Evolutionary conservation across 2,797 vertebrate genomes (phyloP), one percentile per base, ranked within the genome.

Genomic region (Serranus cabrilla): DNA sequence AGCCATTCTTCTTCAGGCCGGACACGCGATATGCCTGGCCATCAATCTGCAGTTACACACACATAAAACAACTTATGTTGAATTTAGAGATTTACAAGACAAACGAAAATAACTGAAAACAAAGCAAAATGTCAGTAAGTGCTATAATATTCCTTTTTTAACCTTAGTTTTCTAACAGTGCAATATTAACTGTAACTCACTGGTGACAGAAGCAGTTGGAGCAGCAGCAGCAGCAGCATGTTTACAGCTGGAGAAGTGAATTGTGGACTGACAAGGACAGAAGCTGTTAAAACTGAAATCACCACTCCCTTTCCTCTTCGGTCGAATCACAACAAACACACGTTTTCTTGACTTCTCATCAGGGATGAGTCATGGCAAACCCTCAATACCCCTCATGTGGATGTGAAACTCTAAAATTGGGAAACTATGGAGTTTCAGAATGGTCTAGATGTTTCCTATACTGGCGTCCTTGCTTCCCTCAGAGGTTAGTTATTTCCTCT

Each of bases 201-300:
- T 13, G 72, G 20, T 11, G 66, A 31, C 21, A 90, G 70, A 1
- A 85, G 56, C 54, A 88, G 65, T 0, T 85, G 58, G 20, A 78
- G 55, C 37, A 85, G 59, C 34, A 34, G 34, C 40, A 84, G 63
- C 60, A 85, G 23, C 79, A 84, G 63, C 79, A 80, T 83, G 55
- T 61, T 83, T 43, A 13, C 0, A 54, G 42, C 47, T 31, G 70
- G 27, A 84, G 34, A 17, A 25, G 40, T 34, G 11, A 78, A 16
- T 2, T 0, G 13, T 31, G 8, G 8, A 69, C 34, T 46, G 66
- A 73, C 11, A 20, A 13, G 16, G 59, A 71, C 20, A 39, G 27
- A 31, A 25, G 2, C 31, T 50, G 34, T 52, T 27, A 16, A 47
- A 37, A 9, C n/a, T 63, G 23, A 45, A 49, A 51, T 31, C 20